phyloP scores from a whole-genome alignment of 2,888 invertebrate species.

The Thymelicus lineola region DNA sequence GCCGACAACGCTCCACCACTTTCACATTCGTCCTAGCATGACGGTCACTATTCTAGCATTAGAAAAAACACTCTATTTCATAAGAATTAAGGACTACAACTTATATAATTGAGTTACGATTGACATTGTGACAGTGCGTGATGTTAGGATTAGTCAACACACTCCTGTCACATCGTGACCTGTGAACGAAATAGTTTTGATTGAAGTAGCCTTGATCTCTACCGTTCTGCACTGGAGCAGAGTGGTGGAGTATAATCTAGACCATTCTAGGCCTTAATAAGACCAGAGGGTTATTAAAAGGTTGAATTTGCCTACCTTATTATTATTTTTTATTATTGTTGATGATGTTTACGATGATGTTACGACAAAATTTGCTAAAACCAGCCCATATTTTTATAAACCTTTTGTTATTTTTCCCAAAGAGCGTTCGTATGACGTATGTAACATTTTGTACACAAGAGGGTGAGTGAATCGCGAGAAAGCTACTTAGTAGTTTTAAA shows the following conservation, averaged over 20 bases:
- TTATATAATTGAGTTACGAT: not conserved
- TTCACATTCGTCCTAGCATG: conserved; percentile 70
- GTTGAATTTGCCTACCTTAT: no score
- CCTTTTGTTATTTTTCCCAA: not conserved
- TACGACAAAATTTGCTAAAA: no score
- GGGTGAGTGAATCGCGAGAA: not conserved
- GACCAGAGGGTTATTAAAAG: no score
- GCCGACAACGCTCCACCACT: conserved; percentile 51
- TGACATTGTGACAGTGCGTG: conserved; percentile 5
- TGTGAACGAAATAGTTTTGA: conserved; percentile 13
- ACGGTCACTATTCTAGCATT: conserved; percentile 54
- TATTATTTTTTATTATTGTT: no score
- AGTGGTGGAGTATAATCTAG: no score
- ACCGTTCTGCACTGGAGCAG: no score
- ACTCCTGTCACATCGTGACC: conserved; percentile 16
- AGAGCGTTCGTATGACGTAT: not conserved
- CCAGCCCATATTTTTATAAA: not conserved
- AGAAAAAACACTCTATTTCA: conserved; percentile 25
- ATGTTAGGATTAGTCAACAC: conserved; percentile 12
- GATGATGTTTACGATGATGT: no score
- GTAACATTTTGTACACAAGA: not conserved
- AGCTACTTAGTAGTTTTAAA: conserved; percentile 22
- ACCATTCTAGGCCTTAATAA: no score
- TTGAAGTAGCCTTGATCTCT: conserved; percentile 23
- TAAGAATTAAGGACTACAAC: not conserved